Base-by-base conservation (phyloP, 2,797 vertebrate species). In the Margarornis squamiger region DNA sequence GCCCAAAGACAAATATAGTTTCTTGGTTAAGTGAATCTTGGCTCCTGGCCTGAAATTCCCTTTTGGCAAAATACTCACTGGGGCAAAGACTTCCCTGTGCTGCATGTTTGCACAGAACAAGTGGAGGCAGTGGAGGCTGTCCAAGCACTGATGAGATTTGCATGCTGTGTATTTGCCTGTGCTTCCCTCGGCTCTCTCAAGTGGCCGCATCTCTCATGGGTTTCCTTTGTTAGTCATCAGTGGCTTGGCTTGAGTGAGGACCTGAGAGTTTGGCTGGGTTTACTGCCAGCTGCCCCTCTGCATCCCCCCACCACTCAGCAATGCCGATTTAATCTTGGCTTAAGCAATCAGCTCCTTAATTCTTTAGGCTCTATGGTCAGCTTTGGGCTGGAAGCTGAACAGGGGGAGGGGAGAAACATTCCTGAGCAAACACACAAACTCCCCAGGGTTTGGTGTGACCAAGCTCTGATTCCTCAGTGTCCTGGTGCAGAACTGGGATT, bases 1-100 rank as follows among this genome's bases (percentile, higher is more conserved):
- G 88, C 71, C 86, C 86, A 59, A 85, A 94, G 92, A 93, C 80
- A 96, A 96, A 95, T 96, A 90, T 18, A 95, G 87, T 41, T 95
- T 46, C 83, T 86, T 92, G 67, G 70, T 88, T 94, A 96, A 95
- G 87, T 54, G 63, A 92, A 74, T 76, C 71, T 88, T 95, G 95
- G 95, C 95, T 88, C 59, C 49, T 5, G 18, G 94, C 88, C 95
- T 82, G 52, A 95, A 90, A 91, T 58, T 94, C 23, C n/a, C 77
- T 94, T 92, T 82, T 92, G 93, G 91, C 90, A 95, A 86, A 88
- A 82, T 15, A 79, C 2, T 0, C 86, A 73, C 3, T 2, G 82
- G 91, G 88, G 85, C 80, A 94, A 88, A 94, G 91, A 10, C 74
- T 94, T 95, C 90, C 83, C 83, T 66, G 90, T 52, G 79, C 73